phyloP scores from a whole-genome alignment of 2,113 vertebrate genomes.

The Ibidorhyncha struthersii region DNA sequence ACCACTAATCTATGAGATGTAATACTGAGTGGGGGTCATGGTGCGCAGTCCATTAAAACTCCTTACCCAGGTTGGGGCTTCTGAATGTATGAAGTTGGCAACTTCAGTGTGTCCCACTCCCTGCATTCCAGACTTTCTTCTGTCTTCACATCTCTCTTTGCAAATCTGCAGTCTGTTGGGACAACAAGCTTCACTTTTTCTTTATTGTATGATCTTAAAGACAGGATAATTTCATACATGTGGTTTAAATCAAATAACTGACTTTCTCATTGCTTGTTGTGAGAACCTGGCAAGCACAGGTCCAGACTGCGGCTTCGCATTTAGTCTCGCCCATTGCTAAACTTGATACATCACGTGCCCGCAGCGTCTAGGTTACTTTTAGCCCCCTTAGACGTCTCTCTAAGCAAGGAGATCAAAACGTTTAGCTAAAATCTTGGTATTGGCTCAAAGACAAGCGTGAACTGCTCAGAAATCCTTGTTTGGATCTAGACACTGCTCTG shows the following conservation, averaged over 20 bases:
- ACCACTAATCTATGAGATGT: accelerated
- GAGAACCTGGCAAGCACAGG: neutral
- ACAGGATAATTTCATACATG: accelerated
- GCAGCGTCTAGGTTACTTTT: neutral
- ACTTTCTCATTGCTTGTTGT: neutral
- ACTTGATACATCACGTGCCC: neutral
- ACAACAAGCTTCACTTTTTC: neutral
- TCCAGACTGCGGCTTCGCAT: neutral
- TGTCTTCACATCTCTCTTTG: neutral
- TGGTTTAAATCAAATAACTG: neutral
- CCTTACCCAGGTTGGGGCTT: neutral
- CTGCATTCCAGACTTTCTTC: neutral
- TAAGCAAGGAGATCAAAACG: neutral
- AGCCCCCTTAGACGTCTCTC: neutral
- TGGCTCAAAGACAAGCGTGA: neutral
- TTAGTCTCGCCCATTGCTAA: neutral
- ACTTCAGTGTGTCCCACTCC: neutral
- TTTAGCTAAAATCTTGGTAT: neutral
- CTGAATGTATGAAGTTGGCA: neutral
- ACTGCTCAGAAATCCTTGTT: neutral
- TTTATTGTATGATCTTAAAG: neutral
- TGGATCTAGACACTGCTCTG: neutral
- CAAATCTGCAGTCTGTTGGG: neutral
- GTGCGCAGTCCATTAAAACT: accelerated
- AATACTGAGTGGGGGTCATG: neutral